Evolutionary conservation across 2,797 vertebrate genomes (phyloP).

Genomic region (Phoebastria nigripes): DNA sequence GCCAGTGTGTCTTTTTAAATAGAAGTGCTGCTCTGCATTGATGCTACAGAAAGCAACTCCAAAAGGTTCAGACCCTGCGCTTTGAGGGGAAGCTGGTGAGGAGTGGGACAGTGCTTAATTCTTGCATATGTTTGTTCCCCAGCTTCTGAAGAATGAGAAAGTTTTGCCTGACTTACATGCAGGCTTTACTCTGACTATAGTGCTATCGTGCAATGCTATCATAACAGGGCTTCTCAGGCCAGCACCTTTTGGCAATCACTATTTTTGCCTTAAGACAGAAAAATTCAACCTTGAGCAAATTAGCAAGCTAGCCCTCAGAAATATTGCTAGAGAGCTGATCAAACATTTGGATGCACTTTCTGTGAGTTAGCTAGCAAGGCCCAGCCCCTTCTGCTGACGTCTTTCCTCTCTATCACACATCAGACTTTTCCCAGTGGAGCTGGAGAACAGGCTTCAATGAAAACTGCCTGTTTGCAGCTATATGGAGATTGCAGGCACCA

Average conservation of each 20-base stretch:
- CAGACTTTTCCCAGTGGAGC: constrained; percentile 71
- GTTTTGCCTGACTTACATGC: neutral
- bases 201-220: neutral
- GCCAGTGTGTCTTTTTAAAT: neutral
- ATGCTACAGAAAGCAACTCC: neutral
- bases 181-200: neutral
- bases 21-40: neutral
- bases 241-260: neutral
- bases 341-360: constrained; percentile 53
- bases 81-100: neutral
- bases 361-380: constrained; percentile 54
- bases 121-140: neutral
- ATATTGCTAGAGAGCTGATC: neutral
- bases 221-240: neutral
- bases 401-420: constrained; percentile 67
- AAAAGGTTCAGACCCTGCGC: neutral
- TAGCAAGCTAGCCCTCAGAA: neutral
- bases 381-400: constrained; percentile 74
- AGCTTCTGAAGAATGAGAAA: neutral
- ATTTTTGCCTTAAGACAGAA: neutral
- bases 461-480: constrained; percentile 65
- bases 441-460: constrained; percentile 65
- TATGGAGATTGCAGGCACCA: constrained; percentile 42
- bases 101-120: neutral
- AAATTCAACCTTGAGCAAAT: neutral